Evolutionary conservation across 2,113 vertebrate genomes (phyloP), one percentile per base, ranked within the genome.

Genomic region (Dolichotis patagonum): DNA sequence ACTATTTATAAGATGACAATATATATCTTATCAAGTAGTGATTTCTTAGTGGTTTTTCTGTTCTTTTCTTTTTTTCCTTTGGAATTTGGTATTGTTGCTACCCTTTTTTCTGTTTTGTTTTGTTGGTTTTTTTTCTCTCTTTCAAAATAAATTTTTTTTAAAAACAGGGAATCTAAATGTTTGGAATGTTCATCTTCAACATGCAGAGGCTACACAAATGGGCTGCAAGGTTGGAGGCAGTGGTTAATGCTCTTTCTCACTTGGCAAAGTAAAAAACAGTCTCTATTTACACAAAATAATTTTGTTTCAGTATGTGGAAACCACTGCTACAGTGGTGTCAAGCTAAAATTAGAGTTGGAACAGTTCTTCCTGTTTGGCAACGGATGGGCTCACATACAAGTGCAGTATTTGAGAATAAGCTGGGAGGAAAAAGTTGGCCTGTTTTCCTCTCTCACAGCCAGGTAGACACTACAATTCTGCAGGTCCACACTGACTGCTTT

Each of bases 241-340:
- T 13, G 10, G 38, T 56, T 49, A 81, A 83, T n/a, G 35, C 49
- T 82, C 52, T 60, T 87, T 93, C 52, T 69, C 62, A 60, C 38
- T 87, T 77, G 80, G 41, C 22, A 3, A 90, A 69, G 54, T 58
- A 56, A 49, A 52, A 67, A 46, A 24, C 81, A 84, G n/a, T 77
- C 41, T 96, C 62, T 96, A 65, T 92, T 90, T 93, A 87, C 69
- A 92, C 65, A 97, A 78, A 96, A 82, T 49, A 80, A 92, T 30
- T 80, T 91, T 83, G 86, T 32, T 95, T 60, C 78, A 94, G 82
- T 62, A 60, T 58, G 82, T 65, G 49, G 65, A 73, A 89, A 63
- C 24, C 65, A 46, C 41, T 83, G 80, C 49, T 35, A 78, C 14
- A 88, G 67, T 26, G 52, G 69, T 75, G 58, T 62, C 62, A 80